These are phyloP conservation scores for Thecophora atra DNA, from an alignment of 2,888 invertebrate species.

Conservation along the genomic window DNA sequence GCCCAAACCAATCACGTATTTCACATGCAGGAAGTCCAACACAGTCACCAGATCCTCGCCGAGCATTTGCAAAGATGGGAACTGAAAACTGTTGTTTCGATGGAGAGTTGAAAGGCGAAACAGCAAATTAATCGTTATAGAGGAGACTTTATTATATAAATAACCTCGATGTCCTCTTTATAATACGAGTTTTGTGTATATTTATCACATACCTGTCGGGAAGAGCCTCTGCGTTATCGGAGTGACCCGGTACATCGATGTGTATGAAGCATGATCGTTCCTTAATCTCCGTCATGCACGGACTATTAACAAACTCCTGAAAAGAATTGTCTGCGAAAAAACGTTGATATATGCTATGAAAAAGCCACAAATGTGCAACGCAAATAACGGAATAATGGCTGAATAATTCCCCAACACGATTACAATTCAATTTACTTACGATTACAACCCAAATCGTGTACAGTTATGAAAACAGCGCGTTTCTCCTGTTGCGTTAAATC, in stretches of 20 bases:
- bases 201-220: constrained; percentile 80
- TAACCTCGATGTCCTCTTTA: no score
- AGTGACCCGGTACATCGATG: constrained; percentile 87
- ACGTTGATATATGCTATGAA: no score
- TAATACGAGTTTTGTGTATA: no score
- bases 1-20: constrained; percentile 84
- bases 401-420: neutral
- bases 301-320: constrained; percentile 83
- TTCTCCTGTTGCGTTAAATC: constrained; percentile 82
- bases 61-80: constrained; percentile 82
- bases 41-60: constrained; percentile 85
- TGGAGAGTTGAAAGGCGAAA: no score
- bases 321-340: constrained; percentile 76
- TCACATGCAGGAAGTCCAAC: constrained; percentile 82
- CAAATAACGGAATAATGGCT: neutral
- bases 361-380: neutral
- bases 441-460: constrained; percentile 88
- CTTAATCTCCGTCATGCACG: constrained; percentile 85
- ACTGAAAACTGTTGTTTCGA: constrained; percentile 72
- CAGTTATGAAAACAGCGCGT: constrained; percentile 84
- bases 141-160: no score
- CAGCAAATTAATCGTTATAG: neutral
- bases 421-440: no score
- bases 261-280: constrained; percentile 87
- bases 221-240: constrained; percentile 80